Base-by-base conservation (phyloP, 2,113 vertebrate species). In the Cepphus grylle region DNA sequence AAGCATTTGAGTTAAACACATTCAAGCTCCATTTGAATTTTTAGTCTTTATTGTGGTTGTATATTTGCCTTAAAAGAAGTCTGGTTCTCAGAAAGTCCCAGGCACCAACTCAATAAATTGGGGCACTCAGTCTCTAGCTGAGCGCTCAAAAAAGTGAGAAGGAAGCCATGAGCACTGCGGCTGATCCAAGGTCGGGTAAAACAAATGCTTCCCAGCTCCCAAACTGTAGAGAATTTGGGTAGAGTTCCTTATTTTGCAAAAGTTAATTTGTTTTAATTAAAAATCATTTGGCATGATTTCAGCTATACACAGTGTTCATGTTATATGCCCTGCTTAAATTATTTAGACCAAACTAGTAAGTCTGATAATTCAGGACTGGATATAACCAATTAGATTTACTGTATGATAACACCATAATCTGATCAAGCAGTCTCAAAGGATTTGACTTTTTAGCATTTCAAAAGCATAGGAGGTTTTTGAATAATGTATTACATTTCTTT, bases 401-500 rank as follows among this genome's bases (percentile, higher is more conserved):
- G 30, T 69, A n/a, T 49, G 63, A 74, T 78, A 45, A 43, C 55
- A 66, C 36, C 21, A 62, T 88, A 86, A 85, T 88, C 52, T 91
- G 76, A 82, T 96, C n/a, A 66, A 84, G 55, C 62, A 83, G 76
- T 72, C 90, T 80, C 80, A 76, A 53, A 89, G 81, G 49, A 45
- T 86, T 65, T 76, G 45, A 85, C 67, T 88, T 81, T 70, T 95
- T 95, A 91, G 92, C 78, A 95, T 94, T 96, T 97, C 94, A 93
- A 86, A 94, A 91, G 84, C 91, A 61, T 59, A 42, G 43, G 25
- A 88, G 59, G 47, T 83, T 94, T 94, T 62, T 95, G 81, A 97
- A 95, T 96, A 87, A 97, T 96, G 95, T 93, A 96, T 93, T 93
- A 30, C 43, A 66, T 96, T 90, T 95, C 91, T 97, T 97, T 93